Conservation (phyloP, 2,888 invertebrate genomes). For the Lasioglossum figueresi region DNA sequence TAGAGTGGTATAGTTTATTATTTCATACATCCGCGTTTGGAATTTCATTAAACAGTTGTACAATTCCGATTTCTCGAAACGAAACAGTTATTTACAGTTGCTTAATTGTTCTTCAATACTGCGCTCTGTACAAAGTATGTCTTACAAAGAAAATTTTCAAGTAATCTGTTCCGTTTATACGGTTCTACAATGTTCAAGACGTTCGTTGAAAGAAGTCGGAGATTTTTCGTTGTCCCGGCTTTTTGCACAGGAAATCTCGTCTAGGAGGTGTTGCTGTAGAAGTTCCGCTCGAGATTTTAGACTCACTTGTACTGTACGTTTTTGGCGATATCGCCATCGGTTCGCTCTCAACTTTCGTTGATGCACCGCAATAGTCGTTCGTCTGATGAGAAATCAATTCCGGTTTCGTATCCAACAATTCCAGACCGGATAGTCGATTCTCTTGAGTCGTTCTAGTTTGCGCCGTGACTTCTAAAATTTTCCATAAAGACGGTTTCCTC, state of each 20-base stretch:
- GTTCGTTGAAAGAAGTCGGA: slow-evolving; percentile 67
- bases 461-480: slow-evolving; percentile 44
- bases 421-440: slow-evolving; percentile 38
- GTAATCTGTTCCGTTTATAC: slow-evolving; percentile 12
- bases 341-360: slow-evolving; percentile 5
- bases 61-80: neutral
- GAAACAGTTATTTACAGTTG: slow-evolving; percentile 38
- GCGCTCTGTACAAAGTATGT: slow-evolving; percentile 41
- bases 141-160: slow-evolving; percentile 22
- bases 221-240: slow-evolving; percentile 65
- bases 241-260: slow-evolving; percentile 40
- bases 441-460: slow-evolving; percentile 30
- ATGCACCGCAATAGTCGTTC: neutral
- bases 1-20: slow-evolving; percentile 12
- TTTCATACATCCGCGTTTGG: slow-evolving; percentile 11
- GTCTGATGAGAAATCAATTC: slow-evolving; percentile 32
- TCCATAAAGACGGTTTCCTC: slow-evolving; percentile 50
- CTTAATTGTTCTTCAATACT: slow-evolving; percentile 23
- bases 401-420: slow-evolving; percentile 42
- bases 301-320: slow-evolving; percentile 9
- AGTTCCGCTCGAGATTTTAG: slow-evolving; percentile 21
- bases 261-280: slow-evolving; percentile 9
- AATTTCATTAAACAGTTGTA: neutral
- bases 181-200: slow-evolving; percentile 36
- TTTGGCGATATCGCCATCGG: slow-evolving; percentile 14